Evolutionary conservation across 2,888 invertebrate genomes (phyloP).

Genomic region (Megamerina dolium): DNA sequence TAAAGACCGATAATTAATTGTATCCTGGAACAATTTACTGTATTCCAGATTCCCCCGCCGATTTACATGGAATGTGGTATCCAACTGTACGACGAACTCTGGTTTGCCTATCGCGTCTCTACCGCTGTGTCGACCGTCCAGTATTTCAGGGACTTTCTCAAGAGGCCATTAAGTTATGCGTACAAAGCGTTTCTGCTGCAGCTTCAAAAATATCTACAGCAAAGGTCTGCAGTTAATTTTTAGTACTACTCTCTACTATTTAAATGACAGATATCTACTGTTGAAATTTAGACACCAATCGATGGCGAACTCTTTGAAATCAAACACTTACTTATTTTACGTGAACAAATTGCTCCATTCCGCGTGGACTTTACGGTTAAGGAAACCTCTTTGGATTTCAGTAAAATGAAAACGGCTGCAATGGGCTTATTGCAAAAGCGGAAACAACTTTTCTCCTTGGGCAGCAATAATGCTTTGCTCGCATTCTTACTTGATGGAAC

Average conservation of each 20-base stretch:
- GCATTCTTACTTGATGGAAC: constrained; percentile 91
- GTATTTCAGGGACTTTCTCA: constrained; percentile 97
- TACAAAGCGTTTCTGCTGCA: constrained; percentile 81
- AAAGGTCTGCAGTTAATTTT: constrained; percentile 51
- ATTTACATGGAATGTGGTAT: constrained; percentile 99
- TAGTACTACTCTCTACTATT: neutral
- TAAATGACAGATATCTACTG: no score
- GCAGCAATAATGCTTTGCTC: constrained; percentile 82
- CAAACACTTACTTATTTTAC: constrained; percentile 90
- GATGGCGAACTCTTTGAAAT: constrained; percentile 97
- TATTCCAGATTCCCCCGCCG: constrained; percentile 72
- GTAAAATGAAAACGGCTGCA: constrained; percentile 83
- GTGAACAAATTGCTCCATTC: constrained; percentile 98
- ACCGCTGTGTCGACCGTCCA: constrained; percentile 83
- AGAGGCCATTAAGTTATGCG: constrained; percentile 88
- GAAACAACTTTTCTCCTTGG: constrained; percentile 78
- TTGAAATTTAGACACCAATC: constrained; percentile 66
- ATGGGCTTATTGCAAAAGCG: constrained; percentile 69
- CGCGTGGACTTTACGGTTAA: constrained; percentile 90
- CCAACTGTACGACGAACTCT: constrained; percentile 93
- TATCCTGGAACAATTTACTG: no score
- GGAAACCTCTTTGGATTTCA: constrained; percentile 90
- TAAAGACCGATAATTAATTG: neutral
- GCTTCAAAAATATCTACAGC: constrained; percentile 69
- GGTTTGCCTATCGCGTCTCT: constrained; percentile 85